phyloP scores from a whole-genome alignment of 37 sponge, comb jelly and placozoan species.

The Amphimedon queenslandica region DNA sequence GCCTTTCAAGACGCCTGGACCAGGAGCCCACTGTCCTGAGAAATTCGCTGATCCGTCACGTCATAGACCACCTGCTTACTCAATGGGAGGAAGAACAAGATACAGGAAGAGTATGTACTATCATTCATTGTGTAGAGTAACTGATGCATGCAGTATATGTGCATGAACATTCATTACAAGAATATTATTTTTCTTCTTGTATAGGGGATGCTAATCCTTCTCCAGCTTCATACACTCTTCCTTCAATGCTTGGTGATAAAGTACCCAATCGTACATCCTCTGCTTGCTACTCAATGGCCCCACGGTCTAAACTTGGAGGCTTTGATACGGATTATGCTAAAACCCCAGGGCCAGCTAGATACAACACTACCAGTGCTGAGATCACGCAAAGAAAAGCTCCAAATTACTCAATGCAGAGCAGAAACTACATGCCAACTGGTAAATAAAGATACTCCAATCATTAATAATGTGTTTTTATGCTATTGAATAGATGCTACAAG shows the following conservation, averaged over 20 bases:
- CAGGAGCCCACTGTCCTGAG: constrained; percentile 85
- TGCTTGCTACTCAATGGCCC: constrained; percentile 80
- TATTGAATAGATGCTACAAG: constrained; percentile 65
- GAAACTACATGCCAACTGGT: constrained; percentile 93
- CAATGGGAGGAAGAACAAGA: constrained; percentile 78
- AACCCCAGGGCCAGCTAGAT: constrained; percentile 85
- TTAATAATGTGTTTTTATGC: background rate
- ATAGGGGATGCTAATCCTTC: constrained; percentile 91
- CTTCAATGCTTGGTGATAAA: constrained; percentile 73
- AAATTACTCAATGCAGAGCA: constrained; percentile 67
- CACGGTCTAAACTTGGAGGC: constrained; percentile 80
- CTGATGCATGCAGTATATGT: background rate
- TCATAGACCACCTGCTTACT: constrained; percentile 83
- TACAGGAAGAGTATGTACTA: constrained; percentile 77
- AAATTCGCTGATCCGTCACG: constrained; percentile 25
- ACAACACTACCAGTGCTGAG: constrained; percentile 50
- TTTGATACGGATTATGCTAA: constrained; percentile 84
- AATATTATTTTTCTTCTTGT: constrained; percentile 1
- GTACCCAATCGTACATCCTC: constrained; percentile 72
- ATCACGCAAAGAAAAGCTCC: constrained; percentile 56
- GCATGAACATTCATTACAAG: background rate
- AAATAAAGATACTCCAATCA: background rate
- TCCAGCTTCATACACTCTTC: constrained; percentile 89
- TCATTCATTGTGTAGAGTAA: background rate
- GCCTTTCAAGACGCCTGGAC: constrained; percentile 88